A percentile compares a stretch with the other conserved stretches of the same genome.
These are phyloP conservation scores for Drosophila dives DNA, from an alignment of 2,888 invertebrate species.

Conservation along the genomic window DNA sequence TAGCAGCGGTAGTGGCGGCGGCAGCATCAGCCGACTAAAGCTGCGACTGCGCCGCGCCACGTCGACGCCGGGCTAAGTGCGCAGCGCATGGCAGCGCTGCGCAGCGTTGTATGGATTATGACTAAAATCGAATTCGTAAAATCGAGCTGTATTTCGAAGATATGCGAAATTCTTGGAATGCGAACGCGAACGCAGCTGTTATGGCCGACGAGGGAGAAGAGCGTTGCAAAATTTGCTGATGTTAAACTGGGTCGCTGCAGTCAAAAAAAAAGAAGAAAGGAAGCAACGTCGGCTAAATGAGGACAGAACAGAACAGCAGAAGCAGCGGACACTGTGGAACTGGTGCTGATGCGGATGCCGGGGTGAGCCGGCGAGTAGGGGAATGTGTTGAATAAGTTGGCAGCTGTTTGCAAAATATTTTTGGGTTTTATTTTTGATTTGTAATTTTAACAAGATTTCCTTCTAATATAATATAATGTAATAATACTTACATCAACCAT, in stretches of 20 bases:
- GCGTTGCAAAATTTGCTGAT: constrained; percentile 15
- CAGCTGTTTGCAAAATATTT: constrained; percentile 57
- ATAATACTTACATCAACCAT: constrained; percentile 15
- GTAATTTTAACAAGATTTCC: constrained; percentile 21
- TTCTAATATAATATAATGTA: not conserved
- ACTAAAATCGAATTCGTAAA: not conserved
- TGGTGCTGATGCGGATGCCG: constrained; percentile 14
- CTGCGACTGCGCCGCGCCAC: constrained; percentile 67
- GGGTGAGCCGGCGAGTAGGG: not conserved
- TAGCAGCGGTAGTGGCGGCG: constrained; percentile 62
- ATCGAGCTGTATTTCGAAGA: constrained; percentile 13
- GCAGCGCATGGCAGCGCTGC: constrained; percentile 10
- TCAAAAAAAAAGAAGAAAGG: not conserved
- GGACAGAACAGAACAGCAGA: constrained; percentile 13
- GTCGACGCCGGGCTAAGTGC: constrained; percentile 67
- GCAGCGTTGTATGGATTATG: not conserved
- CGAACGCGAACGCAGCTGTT: constrained; percentile 11
- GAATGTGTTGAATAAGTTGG: constrained; percentile 43
- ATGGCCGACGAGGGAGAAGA: not conserved
- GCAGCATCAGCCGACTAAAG: constrained; percentile 65
- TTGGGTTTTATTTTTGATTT: constrained; percentile 5
- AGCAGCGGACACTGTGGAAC: constrained; percentile 3
- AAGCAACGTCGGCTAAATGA: constrained; percentile 6
- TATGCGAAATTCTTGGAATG: constrained; percentile 33
- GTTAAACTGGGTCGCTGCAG: constrained; percentile 16